These are phyloP conservation scores for Tiliacea aurago DNA, from an alignment of 2,888 invertebrate genomes.

Conservation along the genomic window DNA sequence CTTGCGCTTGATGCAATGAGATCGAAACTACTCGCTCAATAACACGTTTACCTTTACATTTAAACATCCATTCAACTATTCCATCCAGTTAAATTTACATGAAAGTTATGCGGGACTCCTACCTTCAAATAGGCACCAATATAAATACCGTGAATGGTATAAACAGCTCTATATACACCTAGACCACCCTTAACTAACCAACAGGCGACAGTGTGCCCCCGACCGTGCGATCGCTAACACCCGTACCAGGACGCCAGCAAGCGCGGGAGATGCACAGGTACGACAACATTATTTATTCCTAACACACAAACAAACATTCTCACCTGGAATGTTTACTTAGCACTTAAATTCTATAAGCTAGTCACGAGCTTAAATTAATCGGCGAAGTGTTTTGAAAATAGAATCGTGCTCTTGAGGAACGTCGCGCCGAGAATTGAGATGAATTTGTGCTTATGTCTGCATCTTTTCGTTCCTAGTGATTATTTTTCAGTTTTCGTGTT, in stretches of 20 bases:
- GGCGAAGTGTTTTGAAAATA: slow-evolving; percentile 24
- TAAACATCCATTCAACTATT: neutral
- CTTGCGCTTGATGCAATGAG: neutral
- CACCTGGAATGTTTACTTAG: slow-evolving; percentile 35
- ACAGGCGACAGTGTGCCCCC: slow-evolving; percentile 79
- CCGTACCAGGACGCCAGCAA: slow-evolving; percentile 60
- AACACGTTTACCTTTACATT: too few species aligned
- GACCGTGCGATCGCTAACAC: slow-evolving; percentile 70
- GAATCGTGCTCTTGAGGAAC: slow-evolving; percentile 25
- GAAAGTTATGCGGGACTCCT: neutral
- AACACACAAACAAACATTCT: slow-evolving; percentile 54
- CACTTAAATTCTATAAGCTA: slow-evolving; percentile 38
- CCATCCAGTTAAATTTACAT: neutral
- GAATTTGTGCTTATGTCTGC: slow-evolving; percentile 43
- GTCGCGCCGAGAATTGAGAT: slow-evolving; percentile 54
- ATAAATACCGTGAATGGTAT: slow-evolving; percentile 38
- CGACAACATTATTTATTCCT: slow-evolving; percentile 59
- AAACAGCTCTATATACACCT: slow-evolving; percentile 74
- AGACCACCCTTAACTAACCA: slow-evolving; percentile 74
- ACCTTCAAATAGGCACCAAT: neutral
- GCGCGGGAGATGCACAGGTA: slow-evolving; percentile 79
- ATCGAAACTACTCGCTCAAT: neutral
- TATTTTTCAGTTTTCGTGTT: slow-evolving; percentile 13
- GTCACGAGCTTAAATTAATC: slow-evolving; percentile 27
- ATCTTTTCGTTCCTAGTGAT: slow-evolving; percentile 34